Conservation (phyloP, 1,140 invertebrate genomes). For the Pseudomyrmex pallidus region DNA sequence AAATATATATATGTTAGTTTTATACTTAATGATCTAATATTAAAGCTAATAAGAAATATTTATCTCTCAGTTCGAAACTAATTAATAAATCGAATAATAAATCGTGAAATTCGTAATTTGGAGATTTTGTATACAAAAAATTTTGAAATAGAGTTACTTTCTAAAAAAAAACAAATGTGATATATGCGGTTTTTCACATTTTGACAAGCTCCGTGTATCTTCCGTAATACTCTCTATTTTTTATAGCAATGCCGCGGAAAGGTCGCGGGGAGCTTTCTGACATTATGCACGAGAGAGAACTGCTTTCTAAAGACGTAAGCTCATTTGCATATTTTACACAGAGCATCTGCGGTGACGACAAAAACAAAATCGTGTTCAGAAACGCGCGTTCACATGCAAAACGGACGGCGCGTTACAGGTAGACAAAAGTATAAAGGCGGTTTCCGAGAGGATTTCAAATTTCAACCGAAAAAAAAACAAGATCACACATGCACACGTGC, state of each 20-base stretch:
- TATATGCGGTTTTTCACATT: no score
- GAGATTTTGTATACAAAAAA: slow-evolving; percentile 15
- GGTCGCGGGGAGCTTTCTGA: not conserved
- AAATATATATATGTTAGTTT: no score
- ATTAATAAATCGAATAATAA: no score
- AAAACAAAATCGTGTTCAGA: slow-evolving; percentile 7
- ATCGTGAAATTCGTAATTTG: no score
- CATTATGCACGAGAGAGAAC: not conserved
- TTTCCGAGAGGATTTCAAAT: slow-evolving; percentile 9
- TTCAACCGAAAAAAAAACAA: not conserved
- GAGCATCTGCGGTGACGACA: not conserved
- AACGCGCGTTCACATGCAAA: not conserved
- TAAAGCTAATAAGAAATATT: no score
- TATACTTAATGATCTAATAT: no score
- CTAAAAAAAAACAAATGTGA: not conserved
- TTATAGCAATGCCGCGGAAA: not conserved
- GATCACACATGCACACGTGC: not conserved
- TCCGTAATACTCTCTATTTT: not conserved
- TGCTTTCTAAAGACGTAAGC: not conserved
- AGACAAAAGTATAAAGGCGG: no score
- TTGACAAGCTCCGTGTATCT: not conserved
- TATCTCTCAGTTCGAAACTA: no score
- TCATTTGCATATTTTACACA: slow-evolving; percentile 7
- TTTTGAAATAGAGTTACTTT: not conserved
- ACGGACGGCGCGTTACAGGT: not conserved